A percentile compares a stretch with the other conserved stretches of the same genome.
Evolutionary conservation across 1,140 invertebrate genomes (phyloP).

Genomic region (Sycobia sp.): DNA sequence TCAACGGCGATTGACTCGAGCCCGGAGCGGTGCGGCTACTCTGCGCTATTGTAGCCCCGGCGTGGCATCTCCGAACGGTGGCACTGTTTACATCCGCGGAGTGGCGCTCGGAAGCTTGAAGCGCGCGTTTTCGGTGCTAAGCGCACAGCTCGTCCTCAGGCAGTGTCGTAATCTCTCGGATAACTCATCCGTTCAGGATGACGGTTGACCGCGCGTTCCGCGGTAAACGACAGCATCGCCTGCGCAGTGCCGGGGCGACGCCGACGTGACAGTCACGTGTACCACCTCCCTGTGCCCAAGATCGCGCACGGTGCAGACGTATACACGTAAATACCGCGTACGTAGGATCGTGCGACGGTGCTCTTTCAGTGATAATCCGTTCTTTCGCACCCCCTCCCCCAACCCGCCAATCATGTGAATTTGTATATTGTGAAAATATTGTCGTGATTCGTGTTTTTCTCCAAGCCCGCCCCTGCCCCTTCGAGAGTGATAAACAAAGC

Average conservation of each 20-base stretch:
- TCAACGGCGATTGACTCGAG: conserved; percentile 43
- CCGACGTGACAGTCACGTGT: conserved; percentile 47
- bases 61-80: no score
- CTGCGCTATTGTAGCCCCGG: neutral
- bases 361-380: no score
- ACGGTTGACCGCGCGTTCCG: conserved; percentile 14
- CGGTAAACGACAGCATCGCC: conserved; percentile 39
- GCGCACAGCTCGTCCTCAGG: no score
- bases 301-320: conserved; percentile 36
- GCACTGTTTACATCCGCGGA: no score
- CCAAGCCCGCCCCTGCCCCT: no score
- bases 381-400: no score
- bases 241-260: conserved; percentile 29
- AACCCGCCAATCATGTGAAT: no score
- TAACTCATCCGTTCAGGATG: conserved; percentile 18
- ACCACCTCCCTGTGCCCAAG: neutral
- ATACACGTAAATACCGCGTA: no score
- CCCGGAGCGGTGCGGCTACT: neutral
- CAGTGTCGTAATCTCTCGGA: no score
- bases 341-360: neutral
- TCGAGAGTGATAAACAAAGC: conserved; percentile 21
- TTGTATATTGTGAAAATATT: no score
- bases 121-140: no score
- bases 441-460: neutral
- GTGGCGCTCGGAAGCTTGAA: neutral